Percentiles rank a stretch among this genome's conserved stretches.
Conservation (phyloP, 1,140 invertebrate genomes). For the Planococcus citri region DNA sequence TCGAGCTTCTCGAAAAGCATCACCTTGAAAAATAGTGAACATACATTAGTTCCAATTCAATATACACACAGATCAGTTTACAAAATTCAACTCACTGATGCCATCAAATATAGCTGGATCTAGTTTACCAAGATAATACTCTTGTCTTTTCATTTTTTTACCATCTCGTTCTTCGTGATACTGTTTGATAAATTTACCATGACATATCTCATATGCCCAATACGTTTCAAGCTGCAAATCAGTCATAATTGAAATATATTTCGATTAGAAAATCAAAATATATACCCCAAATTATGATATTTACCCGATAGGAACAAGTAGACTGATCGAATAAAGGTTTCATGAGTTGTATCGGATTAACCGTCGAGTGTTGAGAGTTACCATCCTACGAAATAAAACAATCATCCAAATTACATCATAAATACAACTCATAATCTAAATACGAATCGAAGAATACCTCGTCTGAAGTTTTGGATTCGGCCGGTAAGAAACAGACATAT, state of each 20-base stretch:
- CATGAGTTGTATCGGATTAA: slow-evolving; percentile 60
- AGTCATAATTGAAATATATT: too few species aligned
- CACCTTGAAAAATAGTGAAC: not conserved
- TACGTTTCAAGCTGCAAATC: slow-evolving; percentile 68
- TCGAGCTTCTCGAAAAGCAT: not conserved
- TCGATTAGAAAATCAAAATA: slow-evolving; percentile 12
- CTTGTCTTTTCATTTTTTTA: slow-evolving; percentile 58
- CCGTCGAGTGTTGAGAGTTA: slow-evolving; percentile 32
- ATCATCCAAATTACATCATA: too few species aligned
- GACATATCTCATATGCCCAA: slow-evolving; percentile 96
- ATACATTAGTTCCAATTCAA: too few species aligned
- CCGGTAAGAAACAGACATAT: slow-evolving; percentile 56
- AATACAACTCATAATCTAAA: too few species aligned
- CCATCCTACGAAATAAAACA: slow-evolving; percentile 34
- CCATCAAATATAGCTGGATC: slow-evolving; percentile 39
- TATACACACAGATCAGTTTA: too few species aligned
- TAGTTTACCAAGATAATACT: slow-evolving; percentile 69
- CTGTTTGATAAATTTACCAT: slow-evolving; percentile 77
- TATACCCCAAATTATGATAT: too few species aligned
- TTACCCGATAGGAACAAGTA: slow-evolving; percentile 65
- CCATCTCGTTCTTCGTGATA: slow-evolving; percentile 91
- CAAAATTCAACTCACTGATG: slow-evolving; percentile 32
- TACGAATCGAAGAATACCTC: slow-evolving; percentile 25
- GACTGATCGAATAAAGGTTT: slow-evolving; percentile 56
- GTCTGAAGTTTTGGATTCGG: slow-evolving; percentile 43